These are phyloP conservation scores for Torymus auratus DNA, from an alignment of 2,888 invertebrate species.

Conservation along the genomic window DNA sequence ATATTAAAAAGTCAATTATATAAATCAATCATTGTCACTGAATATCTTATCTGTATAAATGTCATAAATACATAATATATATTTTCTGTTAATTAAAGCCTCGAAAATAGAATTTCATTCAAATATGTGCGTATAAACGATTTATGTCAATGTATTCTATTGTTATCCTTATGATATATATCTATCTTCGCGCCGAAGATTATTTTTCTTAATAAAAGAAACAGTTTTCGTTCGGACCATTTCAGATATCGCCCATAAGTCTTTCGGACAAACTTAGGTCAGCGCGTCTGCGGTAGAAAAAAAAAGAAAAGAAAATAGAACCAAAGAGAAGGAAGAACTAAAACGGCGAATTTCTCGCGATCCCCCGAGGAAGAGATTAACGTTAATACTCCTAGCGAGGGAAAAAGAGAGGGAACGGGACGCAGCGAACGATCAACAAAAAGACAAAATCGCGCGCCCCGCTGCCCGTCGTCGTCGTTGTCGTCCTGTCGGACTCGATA, in stretches of 20 bases:
- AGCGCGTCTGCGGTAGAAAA: neutral
- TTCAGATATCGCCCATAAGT: neutral
- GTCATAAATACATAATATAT: too few relatives aligned
- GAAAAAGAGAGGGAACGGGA: neutral
- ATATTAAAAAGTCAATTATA: too few relatives aligned
- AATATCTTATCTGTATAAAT: too few relatives aligned
- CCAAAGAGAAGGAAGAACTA: neutral
- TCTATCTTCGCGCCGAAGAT: too few relatives aligned
- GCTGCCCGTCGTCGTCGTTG: neutral
- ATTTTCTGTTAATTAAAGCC: too few relatives aligned
- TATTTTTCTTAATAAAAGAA: too few relatives aligned
- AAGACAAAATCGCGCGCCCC: neutral
- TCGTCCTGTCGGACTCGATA: neutral
- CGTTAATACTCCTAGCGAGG: constrained; percentile 31
- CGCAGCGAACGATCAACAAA: neutral
- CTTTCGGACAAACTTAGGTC: constrained; percentile 2
- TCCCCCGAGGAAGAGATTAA: constrained; percentile 43
- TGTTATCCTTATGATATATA: too few relatives aligned
- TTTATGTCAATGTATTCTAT: too few relatives aligned
- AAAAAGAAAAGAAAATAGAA: neutral
- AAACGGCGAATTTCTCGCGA: constrained; percentile 45
- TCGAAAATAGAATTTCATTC: too few relatives aligned
- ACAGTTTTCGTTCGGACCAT: neutral
- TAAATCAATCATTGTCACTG: too few relatives aligned
- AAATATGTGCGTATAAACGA: too few relatives aligned